These are phyloP conservation scores for Karalla daura DNA, from an alignment of 2,797 vertebrate species.

Conservation along the genomic window DNA sequence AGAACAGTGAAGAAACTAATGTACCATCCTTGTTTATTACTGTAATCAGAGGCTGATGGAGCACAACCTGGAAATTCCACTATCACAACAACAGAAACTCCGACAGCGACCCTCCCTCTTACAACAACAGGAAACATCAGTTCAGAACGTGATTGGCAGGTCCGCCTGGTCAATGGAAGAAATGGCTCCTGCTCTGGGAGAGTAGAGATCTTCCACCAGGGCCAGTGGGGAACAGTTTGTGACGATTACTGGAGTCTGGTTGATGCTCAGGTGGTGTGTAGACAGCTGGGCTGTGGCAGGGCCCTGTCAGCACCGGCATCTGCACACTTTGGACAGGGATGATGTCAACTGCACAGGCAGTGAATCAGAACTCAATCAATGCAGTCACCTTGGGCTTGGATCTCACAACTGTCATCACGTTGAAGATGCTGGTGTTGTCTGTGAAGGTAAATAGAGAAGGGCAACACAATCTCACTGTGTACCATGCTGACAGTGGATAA, in stretches of 20 bases:
- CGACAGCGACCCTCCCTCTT: fast-evolving
- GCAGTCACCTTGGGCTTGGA: slow-evolving; percentile 56
- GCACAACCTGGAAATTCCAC: neutral
- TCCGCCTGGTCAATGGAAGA: slow-evolving; percentile 52
- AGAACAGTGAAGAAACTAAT: too few species aligned
- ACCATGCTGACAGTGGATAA: too few species aligned
- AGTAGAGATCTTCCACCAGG: slow-evolving; percentile 65
- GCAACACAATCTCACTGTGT: too few species aligned
- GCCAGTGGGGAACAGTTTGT: slow-evolving; percentile 73
- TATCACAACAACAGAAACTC: neutral
- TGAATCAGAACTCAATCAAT: slow-evolving; percentile 47
- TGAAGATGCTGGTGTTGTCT: too few species aligned
- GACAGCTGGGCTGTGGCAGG: slow-evolving; percentile 69
- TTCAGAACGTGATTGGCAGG: slow-evolving; percentile 25
- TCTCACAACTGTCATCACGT: too few species aligned
- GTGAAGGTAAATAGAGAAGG: too few species aligned
- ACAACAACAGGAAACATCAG: slow-evolving; percentile 10
- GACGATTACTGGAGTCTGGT: slow-evolving; percentile 54
- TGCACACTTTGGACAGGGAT: slow-evolving; percentile 61
- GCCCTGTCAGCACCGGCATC: slow-evolving; percentile 21
- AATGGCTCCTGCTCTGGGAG: slow-evolving; percentile 64
- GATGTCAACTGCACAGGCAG: slow-evolving; percentile 49
- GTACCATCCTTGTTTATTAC: neutral
- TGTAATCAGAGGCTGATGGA: slow-evolving; percentile 20
- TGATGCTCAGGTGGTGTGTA: slow-evolving; percentile 69